phyloP scores from a whole-genome alignment of 2,113 vertebrate genomes.

The Oxyruncus cristatus region DNA sequence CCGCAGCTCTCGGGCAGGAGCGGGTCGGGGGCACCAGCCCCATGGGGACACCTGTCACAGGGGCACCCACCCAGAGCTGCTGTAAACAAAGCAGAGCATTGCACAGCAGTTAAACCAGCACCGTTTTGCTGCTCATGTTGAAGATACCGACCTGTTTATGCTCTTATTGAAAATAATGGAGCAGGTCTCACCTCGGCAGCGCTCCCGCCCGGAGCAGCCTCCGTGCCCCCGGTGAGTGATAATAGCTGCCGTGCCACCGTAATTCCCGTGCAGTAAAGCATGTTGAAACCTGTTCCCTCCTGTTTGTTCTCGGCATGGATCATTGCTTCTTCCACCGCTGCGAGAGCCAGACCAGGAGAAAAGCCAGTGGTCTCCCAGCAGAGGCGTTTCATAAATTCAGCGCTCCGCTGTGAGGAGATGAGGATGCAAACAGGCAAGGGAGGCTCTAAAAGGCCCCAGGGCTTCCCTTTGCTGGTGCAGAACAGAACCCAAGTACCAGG shows the following conservation, averaged over 20 bases:
- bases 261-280: constrained; percentile 21
- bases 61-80: neutral
- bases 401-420: neutral
- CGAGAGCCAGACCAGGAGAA: neutral
- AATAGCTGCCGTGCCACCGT: neutral
- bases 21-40: neutral
- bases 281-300: constrained; percentile 1
- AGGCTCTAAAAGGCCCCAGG: neutral
- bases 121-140: neutral
- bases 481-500: neutral
- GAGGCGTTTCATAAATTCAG: neutral
- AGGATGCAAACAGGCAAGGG: neutral
- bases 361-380: neutral
- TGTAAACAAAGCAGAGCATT: neutral
- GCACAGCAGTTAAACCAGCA: neutral
- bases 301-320: constrained; percentile 45
- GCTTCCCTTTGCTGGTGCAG: accelerated
- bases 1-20: neutral
- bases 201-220: neutral
- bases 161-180: neutral
- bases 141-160: neutral
- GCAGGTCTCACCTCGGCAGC: neutral
- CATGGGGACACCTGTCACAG: neutral
- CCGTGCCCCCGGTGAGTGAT: neutral
- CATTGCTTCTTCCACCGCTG: neutral